Evolutionary conservation across 2,797 vertebrate species (phyloP), one percentile per base, ranked within the genome.

Genomic region (Glossophaga mutica): DNA sequence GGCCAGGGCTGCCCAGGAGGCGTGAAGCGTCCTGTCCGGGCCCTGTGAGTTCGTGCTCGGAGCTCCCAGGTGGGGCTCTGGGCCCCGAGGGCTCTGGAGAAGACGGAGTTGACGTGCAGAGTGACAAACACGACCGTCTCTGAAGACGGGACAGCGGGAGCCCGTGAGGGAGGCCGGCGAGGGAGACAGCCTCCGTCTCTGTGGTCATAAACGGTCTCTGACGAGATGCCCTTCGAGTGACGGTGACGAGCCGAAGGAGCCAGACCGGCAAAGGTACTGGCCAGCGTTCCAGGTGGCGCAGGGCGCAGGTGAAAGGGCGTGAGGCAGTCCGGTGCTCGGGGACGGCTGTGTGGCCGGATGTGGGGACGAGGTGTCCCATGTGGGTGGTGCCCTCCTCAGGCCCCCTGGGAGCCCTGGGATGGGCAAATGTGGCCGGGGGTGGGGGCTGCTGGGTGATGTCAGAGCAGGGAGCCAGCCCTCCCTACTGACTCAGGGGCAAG

Each of bases 361-460:
- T 5, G 22, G 21, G 39, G 22, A 39, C 1, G 22, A 12, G 9
- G 15, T 24, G 4, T 32, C 26, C 18, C 1, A 0, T 18, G 50
- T 6, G 52, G 52, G 16, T 29, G 52, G 37, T 9, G 1, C 21
- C 52, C 57, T 10, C 37, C 52, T 39, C 24, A 2, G 71, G 34
- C 34, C n/a, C 73, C 32, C 44, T 14, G n/a, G 74, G 50, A 78
- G 21, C 21, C 1, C 48, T 26, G 48, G 21, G 21, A 34, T 48
- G 21, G 76, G 21, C n/a, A 78, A 37, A 15, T 24, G 32, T 7
- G 21, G 8, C 4, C 0, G 6, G 9, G 2, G 6, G 19, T 2
- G 2, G 6, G 18, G 32, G 46, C 0, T 0, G 46, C 21, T 34
- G 22, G 48, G 48, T 9, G 50, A 50, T 9, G 8, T 18, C 48